Conservation (phyloP, 2,113 vertebrate species). For the Promerops cafer region DNA sequence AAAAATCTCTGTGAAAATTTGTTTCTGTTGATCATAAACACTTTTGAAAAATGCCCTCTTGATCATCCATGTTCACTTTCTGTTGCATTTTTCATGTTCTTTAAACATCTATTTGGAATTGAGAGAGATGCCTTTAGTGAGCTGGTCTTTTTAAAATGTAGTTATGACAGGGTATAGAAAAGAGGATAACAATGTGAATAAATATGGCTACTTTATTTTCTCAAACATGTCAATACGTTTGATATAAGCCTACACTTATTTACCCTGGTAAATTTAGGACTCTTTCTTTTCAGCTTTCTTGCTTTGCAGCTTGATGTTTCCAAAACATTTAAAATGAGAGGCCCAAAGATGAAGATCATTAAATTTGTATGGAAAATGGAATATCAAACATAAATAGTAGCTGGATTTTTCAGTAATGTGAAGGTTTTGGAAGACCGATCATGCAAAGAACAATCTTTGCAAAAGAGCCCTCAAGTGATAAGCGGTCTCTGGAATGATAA, state of each 20-base stretch:
- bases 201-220: background rate
- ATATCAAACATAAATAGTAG: conserved; percentile 5
- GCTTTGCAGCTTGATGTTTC: background rate
- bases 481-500: background rate
- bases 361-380: background rate
- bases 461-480: background rate
- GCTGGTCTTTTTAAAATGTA: background rate
- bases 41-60: background rate
- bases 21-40: background rate
- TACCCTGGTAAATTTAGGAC: background rate
- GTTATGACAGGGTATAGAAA: background rate
- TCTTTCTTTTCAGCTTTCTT: background rate
- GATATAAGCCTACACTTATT: background rate
- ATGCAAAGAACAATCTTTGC: background rate
- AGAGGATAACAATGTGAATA: background rate
- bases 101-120: background rate
- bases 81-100: background rate
- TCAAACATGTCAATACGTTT: background rate
- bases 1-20: background rate
- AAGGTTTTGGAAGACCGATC: background rate
- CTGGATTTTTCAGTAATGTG: background rate
- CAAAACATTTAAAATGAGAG: background rate
- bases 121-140: background rate
- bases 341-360: background rate
- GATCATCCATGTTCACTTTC: background rate